Conservation (phyloP, 2,888 invertebrate species). For the Thysanoteuthis rhombus region DNA sequence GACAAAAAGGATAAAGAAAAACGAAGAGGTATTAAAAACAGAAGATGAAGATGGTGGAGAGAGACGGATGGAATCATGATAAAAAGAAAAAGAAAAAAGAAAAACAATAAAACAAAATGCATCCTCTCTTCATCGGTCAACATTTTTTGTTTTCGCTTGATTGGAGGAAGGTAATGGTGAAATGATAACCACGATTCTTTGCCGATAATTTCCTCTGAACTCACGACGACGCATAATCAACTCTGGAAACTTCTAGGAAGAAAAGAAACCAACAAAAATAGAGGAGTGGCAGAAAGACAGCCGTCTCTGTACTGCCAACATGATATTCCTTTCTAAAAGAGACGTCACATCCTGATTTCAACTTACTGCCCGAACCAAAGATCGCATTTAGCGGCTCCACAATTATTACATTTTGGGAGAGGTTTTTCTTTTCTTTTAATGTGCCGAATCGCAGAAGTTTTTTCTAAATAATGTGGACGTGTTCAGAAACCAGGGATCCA, state of each 20-base stretch:
- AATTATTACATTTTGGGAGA: not conserved
- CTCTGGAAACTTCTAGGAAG: not conserved
- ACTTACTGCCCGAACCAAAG: not conserved
- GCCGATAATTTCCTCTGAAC: slow-evolving; percentile 12
- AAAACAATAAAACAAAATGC: too few relatives aligned
- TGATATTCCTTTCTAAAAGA: not conserved
- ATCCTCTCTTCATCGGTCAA: too few relatives aligned
- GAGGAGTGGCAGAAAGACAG: not conserved
- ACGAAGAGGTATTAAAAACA: too few relatives aligned
- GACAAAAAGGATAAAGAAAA: too few relatives aligned
- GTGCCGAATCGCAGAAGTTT: not conserved
- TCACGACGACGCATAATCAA: not conserved
- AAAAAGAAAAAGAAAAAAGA: too few relatives aligned
- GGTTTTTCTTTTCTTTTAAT: not conserved
- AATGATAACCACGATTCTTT: not conserved
- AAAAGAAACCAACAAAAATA: not conserved
- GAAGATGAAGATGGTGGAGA: too few relatives aligned
- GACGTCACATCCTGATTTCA: not conserved
- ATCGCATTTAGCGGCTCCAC: not conserved
- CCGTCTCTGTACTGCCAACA: not conserved
- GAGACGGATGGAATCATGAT: too few relatives aligned
- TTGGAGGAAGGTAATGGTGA: not conserved
- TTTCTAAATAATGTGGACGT: not conserved
- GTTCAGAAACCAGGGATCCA: not conserved
- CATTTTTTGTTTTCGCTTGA: too few relatives aligned